Percentiles rank a stretch among this genome's conserved stretches.
phyloP scores from a whole-genome alignment of 2,797 vertebrate species.

The Muraenolepis orangiensis region DNA sequence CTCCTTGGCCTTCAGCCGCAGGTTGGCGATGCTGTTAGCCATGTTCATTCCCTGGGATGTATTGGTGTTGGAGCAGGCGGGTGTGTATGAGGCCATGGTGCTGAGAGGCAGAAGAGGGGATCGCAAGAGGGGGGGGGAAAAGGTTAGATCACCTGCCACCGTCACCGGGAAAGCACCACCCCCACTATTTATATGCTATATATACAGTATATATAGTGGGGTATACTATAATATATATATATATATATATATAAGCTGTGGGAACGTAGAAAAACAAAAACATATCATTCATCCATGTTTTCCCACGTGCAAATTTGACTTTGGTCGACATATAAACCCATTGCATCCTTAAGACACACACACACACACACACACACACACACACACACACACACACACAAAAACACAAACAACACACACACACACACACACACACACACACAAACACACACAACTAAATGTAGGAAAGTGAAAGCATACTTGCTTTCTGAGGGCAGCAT shows the following conservation, averaged over 20 bases:
- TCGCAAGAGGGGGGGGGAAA: constrained; percentile 14
- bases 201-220: too few relatives aligned
- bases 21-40: constrained; percentile 99
- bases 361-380: constrained; percentile 2
- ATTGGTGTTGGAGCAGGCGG: constrained; percentile 90
- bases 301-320: not conserved
- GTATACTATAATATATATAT: too few relatives aligned
- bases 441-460: constrained; percentile 19
- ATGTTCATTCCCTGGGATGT: constrained; percentile 95
- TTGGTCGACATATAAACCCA: constrained; percentile 18
- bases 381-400: constrained; percentile 3
- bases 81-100: constrained; percentile 93
- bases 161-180: constrained; percentile 14
- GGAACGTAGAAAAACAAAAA: constrained; percentile 17
- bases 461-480: constrained; percentile 63
- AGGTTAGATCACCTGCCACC: constrained; percentile 40
- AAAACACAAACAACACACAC: constrained; percentile 5
- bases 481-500: constrained; percentile 78
- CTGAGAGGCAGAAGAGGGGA: constrained; percentile 68
- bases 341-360: constrained; percentile 6
- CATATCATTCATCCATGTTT: constrained; percentile 3
- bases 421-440: constrained; percentile 7
- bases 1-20: constrained; percentile 99
- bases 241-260: too few relatives aligned
- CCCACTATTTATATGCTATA: constrained; percentile 10